phyloP scores from a whole-genome alignment of 2,113 vertebrate species.

The Podilymbus podiceps region DNA sequence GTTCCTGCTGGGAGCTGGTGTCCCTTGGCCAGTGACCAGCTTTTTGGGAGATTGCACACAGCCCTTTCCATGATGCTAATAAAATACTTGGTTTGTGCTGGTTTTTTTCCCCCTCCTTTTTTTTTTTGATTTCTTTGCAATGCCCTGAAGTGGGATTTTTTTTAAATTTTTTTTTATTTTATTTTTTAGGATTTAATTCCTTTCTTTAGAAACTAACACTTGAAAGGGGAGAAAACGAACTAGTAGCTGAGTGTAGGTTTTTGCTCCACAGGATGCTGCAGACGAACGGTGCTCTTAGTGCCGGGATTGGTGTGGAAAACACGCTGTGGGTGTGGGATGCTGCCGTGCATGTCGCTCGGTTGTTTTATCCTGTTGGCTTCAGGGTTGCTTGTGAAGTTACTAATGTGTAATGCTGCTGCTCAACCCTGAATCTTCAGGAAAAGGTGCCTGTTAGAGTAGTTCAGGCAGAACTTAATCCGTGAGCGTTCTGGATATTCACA shows the following conservation, averaged over 20 bases:
- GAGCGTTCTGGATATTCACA: neutral
- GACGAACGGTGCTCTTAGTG: neutral
- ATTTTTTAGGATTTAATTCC: neutral
- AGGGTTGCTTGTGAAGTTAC: neutral
- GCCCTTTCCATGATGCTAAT: neutral
- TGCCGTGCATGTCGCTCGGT: rapidly evolving
- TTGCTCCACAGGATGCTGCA: neutral
- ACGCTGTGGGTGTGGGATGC: rapidly evolving
- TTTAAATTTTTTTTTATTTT: too few relatives aligned
- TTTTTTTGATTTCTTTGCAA: neutral
- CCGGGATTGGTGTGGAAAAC: neutral
- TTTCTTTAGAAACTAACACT: neutral
- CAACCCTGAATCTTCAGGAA: neutral
- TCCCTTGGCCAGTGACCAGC: neutral
- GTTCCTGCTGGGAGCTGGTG: neutral
- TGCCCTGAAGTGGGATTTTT: neutral
- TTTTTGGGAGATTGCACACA: neutral
- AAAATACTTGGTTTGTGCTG: neutral
- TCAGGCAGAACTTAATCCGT: neutral
- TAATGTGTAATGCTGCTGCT: neutral
- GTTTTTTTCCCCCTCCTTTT: too few relatives aligned
- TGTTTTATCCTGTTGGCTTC: neutral
- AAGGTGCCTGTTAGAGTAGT: neutral
- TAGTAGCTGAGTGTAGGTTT: neutral
- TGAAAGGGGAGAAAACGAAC: neutral